Percentiles rank a stretch among this genome's conserved stretches.
Conservation (phyloP, 2,888 invertebrate genomes). For the Exocentrus adspersus region DNA sequence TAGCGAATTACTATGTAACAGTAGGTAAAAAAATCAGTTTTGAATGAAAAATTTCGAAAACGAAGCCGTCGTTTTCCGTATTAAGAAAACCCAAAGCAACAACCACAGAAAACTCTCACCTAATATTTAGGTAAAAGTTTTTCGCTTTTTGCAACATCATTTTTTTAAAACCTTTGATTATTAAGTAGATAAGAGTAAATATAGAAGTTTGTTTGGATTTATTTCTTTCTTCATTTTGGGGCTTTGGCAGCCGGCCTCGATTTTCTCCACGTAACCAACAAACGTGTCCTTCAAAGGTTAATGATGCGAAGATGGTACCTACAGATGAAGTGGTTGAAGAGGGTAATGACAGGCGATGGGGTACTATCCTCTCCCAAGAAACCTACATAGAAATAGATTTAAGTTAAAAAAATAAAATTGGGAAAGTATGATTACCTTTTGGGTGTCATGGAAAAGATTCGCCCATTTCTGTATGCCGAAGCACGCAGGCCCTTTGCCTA, state of each 20-base stretch:
- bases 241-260: not conserved
- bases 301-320: not conserved
- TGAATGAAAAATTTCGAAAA: no score
- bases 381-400: no score
- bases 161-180: not conserved
- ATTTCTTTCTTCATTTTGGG: not conserved
- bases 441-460: not conserved
- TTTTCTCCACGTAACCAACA: not conserved
- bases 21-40: no score
- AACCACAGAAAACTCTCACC: not conserved
- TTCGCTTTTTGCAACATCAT: not conserved
- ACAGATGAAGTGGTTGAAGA: not conserved
- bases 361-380: not conserved
- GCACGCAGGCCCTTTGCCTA: not conserved
- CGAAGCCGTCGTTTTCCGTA: no score
- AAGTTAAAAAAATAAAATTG: no score
- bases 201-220: not conserved
- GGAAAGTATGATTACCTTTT: no score
- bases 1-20: no score
- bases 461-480: not conserved
- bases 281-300: not conserved
- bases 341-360: not conserved
- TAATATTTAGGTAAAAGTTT: not conserved
- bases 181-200: no score
- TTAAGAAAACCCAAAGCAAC: not conserved